phyloP scores from a whole-genome alignment of 1,140 invertebrate species.

The Eumaeus atala region DNA sequence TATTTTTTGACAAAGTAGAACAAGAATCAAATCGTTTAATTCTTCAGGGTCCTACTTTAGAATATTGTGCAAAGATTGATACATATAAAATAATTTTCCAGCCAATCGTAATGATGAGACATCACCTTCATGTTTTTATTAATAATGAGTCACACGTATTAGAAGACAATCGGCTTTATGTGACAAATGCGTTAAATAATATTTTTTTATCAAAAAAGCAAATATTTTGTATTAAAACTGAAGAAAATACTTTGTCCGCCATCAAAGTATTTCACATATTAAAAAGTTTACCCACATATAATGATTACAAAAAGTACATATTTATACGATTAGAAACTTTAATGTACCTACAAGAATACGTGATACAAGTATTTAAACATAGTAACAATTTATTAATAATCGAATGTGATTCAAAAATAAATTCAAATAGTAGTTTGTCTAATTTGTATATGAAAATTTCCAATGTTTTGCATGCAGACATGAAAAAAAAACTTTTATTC shows the following conservation, averaged over 20 bases:
- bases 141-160: too few relatives aligned
- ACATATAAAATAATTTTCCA: neutral
- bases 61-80: slow-evolving; percentile 9
- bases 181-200: too few relatives aligned
- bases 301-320: neutral
- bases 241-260: neutral
- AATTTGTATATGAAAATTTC: too few relatives aligned
- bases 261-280: slow-evolving; percentile 6
- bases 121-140: too few relatives aligned
- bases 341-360: slow-evolving; percentile 5
- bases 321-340: slow-evolving; percentile 10
- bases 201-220: slow-evolving; percentile 1
- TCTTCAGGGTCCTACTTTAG: slow-evolving; percentile 8
- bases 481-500: slow-evolving; percentile 1
- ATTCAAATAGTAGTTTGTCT: too few relatives aligned
- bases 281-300: neutral
- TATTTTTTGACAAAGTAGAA: slow-evolving; percentile 10
- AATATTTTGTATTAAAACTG: neutral
- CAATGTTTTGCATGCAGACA: neutral
- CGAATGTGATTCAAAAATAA: slow-evolving; percentile 1
- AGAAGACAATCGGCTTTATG: too few relatives aligned
- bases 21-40: slow-evolving; percentile 3
- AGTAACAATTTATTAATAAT: slow-evolving; percentile 3
- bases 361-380: neutral
- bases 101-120: neutral